These are phyloP conservation scores for Chlamydotis undulata DNA, from an alignment of 2,113 vertebrate species.

Conservation along the genomic window DNA sequence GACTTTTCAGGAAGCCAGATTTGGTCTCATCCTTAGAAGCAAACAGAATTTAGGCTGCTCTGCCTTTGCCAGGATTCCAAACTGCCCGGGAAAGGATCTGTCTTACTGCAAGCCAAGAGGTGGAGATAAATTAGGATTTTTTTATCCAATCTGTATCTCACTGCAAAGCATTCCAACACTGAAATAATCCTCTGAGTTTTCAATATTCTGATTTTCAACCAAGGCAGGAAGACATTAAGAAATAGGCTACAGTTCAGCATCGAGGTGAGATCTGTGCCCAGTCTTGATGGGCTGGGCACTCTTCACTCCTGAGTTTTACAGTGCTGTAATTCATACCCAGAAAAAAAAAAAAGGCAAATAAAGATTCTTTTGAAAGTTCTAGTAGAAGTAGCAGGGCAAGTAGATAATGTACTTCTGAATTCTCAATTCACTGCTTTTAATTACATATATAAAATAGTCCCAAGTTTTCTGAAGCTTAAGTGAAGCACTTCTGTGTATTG, in stretches of 20 bases:
- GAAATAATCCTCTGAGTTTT: neutral
- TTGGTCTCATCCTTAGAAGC: neutral
- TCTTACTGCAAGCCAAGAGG: neutral
- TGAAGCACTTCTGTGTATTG: neutral
- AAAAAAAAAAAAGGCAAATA: neutral
- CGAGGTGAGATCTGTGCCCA: neutral
- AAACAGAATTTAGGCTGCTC: neutral
- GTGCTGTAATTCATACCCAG: neutral
- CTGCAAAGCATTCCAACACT: neutral
- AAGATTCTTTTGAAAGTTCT: neutral
- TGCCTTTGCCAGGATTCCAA: neutral
- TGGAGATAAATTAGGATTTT: neutral
- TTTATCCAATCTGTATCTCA: neutral
- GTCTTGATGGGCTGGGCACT: rapidly evolving
- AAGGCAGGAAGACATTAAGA: neutral
- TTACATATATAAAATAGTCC: conserved; percentile 18
- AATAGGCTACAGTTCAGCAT: neutral
- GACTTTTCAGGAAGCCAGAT: neutral
- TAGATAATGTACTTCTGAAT: neutral
- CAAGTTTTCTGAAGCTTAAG: neutral
- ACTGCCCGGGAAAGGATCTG: neutral
- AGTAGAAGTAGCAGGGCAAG: neutral
- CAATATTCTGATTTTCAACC: neutral
- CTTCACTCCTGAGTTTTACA: neutral
- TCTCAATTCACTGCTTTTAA: neutral